Evolutionary conservation across 2,888 invertebrate genomes (phyloP), one percentile per base, ranked within the genome.

Genomic region (Philopedon plagiatum): DNA sequence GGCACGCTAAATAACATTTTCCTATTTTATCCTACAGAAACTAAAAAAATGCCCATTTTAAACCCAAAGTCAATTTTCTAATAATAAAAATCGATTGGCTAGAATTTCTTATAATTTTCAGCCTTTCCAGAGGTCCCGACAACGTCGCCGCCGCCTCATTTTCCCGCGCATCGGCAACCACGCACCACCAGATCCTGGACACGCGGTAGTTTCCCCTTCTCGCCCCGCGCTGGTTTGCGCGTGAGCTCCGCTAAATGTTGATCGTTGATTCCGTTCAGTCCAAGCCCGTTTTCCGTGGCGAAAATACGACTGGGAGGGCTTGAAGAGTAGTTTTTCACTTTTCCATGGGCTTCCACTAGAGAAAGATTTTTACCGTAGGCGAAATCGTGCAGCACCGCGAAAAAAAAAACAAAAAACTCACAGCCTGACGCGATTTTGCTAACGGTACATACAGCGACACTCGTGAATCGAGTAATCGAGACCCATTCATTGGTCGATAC

Each of bases 141-240:
- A 80, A 79, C 78, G 39, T n/a, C 49, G 77, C 71, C 4, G 51
- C 57, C 49, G 41, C 32, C 65, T 56, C 32, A 51, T 46, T 41
- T n/a, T 65, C 21, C 39, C 64, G 81, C 81, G 81, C 81, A 81
- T 9, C 32, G 61, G 37, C 58, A 32, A 79, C 73, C 75, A 77
- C 81, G 81, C 81, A 81, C 81, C 81, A 81, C 81, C 81, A 79
- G 78, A 78, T 77, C 77, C 77, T 76, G 78, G 80, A 81, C 82
- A 81, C 82, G 82, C 82, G 82, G 82, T 79, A 67, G 60, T 54
- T 39, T 54, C 70, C 75, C 75, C 63, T 41, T 70, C 78, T 75
- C 75, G 72, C 74, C 77, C 73, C 76, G 69, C 74, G 18, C 49
- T 37, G 41, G 32, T 56, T 63, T 70, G 67, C 68, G 73, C 75